These are phyloP conservation scores for Oncorhynchus kisutch DNA, from an alignment of 2,113 vertebrate genomes.

Conservation along the genomic window DNA sequence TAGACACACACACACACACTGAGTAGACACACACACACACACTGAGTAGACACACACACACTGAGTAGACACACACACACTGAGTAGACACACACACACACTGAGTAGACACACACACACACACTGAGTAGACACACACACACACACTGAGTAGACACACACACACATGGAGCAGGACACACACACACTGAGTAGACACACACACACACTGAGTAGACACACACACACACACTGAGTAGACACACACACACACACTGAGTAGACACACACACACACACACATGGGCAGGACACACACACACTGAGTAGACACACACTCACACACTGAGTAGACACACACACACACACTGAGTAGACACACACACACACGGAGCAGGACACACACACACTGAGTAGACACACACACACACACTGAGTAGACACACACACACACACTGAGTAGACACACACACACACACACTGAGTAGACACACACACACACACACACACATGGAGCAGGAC, in stretches of 20 bases:
- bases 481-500: background rate
- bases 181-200: slow-evolving; percentile 67
- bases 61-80: background rate
- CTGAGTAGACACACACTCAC: slow-evolving; percentile 61
- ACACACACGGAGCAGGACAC: slow-evolving; percentile 13
- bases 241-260: too few species aligned
- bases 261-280: background rate
- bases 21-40: slow-evolving; percentile 54
- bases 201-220: slow-evolving; percentile 11
- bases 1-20: slow-evolving; percentile 28
- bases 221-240: background rate
- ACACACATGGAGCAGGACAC: slow-evolving; percentile 64
- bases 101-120: background rate
- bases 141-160: slow-evolving; percentile 45
- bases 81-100: background rate
- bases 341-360: slow-evolving; percentile 65
- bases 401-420: slow-evolving; percentile 1
- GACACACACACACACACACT: background rate
- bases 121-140: too few species aligned
- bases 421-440: background rate
- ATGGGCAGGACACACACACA: slow-evolving; percentile 47
- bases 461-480: background rate
- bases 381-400: background rate
- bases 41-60: background rate
- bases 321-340: too few species aligned